Percentiles rank a stretch among this genome's conserved stretches.
Evolutionary conservation across 2,113 vertebrate species (phyloP).

Genomic region (Tragelaphus scriptus): DNA sequence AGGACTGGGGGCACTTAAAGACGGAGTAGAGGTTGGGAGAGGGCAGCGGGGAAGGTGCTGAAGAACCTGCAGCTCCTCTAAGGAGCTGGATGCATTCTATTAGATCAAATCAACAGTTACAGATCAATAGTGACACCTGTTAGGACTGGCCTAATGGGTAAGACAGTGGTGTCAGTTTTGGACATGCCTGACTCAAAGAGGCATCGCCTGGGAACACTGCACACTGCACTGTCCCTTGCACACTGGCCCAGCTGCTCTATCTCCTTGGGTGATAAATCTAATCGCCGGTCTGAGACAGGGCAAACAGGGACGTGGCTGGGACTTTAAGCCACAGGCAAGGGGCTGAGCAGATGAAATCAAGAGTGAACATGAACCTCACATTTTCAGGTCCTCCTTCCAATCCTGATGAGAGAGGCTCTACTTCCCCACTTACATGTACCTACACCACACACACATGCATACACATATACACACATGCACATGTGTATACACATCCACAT

Average conservation of each 20-base stretch:
- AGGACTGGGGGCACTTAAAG: not conserved
- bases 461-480: not conserved
- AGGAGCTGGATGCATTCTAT: not conserved
- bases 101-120: not conserved
- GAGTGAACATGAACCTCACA: not conserved
- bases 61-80: not conserved
- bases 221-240: not conserved
- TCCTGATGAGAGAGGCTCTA: not conserved
- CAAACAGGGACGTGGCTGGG: not conserved
- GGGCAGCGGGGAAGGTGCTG: no score
- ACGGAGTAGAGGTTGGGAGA: accelerated
- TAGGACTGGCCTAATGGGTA: not conserved
- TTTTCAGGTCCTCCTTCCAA: not conserved
- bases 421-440: not conserved
- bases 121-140: not conserved
- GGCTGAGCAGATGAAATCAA: not conserved
- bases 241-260: not conserved
- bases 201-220: not conserved
- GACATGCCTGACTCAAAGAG: not conserved
- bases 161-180: not conserved
- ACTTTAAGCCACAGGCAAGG: not conserved
- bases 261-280: not conserved
- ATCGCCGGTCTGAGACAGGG: not conserved
- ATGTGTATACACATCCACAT: not conserved
- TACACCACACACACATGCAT: accelerated